A percentile compares a stretch with the other conserved stretches of the same genome.
These are phyloP conservation scores for Drosophila meridiana DNA, from an alignment of 2,888 invertebrate species.

Conservation along the genomic window DNA sequence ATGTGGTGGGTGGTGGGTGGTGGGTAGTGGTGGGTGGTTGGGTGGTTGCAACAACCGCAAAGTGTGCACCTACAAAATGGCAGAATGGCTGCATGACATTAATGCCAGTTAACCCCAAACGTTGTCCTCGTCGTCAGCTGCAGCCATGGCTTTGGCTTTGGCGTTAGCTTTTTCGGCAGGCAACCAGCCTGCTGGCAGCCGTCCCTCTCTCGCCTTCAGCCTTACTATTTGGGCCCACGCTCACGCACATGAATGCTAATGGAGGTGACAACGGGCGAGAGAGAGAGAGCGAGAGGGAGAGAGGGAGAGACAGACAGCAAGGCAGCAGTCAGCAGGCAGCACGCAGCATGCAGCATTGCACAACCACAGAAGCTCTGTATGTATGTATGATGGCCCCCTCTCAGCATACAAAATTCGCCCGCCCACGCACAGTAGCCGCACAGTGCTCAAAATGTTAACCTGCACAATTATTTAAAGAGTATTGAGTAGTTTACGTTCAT, in stretches of 20 bases:
- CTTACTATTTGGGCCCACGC: slow-evolving; percentile 15
- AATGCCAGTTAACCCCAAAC: slow-evolving; percentile 81
- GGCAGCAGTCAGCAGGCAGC: slow-evolving; percentile 26
- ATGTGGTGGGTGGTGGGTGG: not conserved
- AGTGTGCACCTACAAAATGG: slow-evolving; percentile 65
- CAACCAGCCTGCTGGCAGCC: slow-evolving; percentile 11
- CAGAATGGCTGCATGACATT: slow-evolving; percentile 73
- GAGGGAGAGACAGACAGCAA: slow-evolving; percentile 10
- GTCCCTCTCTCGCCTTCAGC: not conserved
- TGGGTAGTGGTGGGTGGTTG: not conserved
- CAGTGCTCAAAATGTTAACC: slow-evolving; percentile 19
- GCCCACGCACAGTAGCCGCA: slow-evolving; percentile 35
- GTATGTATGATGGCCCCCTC: not conserved
- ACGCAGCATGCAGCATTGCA: slow-evolving; percentile 78
- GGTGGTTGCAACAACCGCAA: slow-evolving; percentile 58
- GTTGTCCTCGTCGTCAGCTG: slow-evolving; percentile 69
- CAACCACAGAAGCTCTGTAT: slow-evolving; percentile 64
- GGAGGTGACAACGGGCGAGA: not conserved
- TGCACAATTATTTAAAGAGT: slow-evolving; percentile 15
- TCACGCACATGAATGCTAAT: slow-evolving; percentile 79
- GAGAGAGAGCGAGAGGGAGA: not conserved
- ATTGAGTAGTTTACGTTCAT: not conserved
- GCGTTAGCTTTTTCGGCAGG: slow-evolving; percentile 58
- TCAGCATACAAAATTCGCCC: slow-evolving; percentile 8
- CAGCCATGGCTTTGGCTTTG: slow-evolving; percentile 65